Base-by-base conservation (phyloP, 2,113 vertebrate genomes). In the Dryoscopus gambensis region DNA sequence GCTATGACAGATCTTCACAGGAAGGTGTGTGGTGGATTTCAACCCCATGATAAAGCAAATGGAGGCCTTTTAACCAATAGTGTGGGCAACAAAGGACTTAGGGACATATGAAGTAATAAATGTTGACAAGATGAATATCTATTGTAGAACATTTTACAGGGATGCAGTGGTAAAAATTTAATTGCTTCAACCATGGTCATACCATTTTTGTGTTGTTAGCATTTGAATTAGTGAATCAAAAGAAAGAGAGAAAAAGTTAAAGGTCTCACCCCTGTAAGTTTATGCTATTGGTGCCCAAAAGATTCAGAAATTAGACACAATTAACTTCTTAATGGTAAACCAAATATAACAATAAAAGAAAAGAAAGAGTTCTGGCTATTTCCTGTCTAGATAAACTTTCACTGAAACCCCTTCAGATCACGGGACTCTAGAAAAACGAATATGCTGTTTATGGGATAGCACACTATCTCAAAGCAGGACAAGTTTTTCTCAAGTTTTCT, bases 1-100 rank as follows among this genome's bases (percentile, higher is more conserved):
- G 5, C 13, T 55, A 8, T 39, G 18, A 7, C 22, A 49, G 22
- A 11, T 46, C 0, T 0, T 13, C 11, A 2, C 4, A 80, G 47
- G 22, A 56, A 81, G 44, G 39, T 20, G 1, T 9, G 4, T 25
- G 15, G 5, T 62, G 50, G 16, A 67, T 39, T 75, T 77, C 31
- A 74, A 15, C 3, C 11, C 22, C 22, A 7, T 23, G 15, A 20
- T 31, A 71, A 80, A 76, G 21, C 9, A 71, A 8, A 52, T 63
- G 7, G 6, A 20, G 20, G 2, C 5, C 71, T 71, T 47, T 42
- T 39, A 47, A 71, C 5, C 2, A 27, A 18, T 5, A 3, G 2
- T 25, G 6, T 79, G 76, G 37, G 28, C 6, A 69, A 37, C 6
- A 19, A 30, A 78, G 15, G 3, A 33, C 10, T 67, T 55, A 22